Conservation (phyloP, 2,888 invertebrate genomes). For the Subacronicta megacephala region DNA sequence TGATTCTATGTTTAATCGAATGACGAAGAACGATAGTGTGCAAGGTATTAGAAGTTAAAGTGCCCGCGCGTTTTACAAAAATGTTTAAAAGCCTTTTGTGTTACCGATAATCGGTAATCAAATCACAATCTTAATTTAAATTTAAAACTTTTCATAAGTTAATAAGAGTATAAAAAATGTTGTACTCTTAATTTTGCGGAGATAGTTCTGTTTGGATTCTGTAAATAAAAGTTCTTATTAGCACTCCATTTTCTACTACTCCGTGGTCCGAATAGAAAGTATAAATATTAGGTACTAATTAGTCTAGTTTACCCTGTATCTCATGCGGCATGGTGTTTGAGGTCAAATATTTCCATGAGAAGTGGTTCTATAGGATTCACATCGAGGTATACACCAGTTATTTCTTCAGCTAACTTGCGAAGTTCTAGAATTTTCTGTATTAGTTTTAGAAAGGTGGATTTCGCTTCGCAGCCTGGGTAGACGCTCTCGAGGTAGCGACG, state of each 20-base stretch:
- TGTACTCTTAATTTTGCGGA: too few species aligned
- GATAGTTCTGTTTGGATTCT: background rate
- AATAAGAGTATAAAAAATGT: too few species aligned
- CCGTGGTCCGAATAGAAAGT: conserved; percentile 14
- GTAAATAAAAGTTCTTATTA: background rate
- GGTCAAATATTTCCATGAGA: conserved; percentile 98
- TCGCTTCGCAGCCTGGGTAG: conserved; percentile 96
- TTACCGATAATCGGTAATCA: too few species aligned
- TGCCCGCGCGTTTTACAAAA: too few species aligned
- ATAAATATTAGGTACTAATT: conserved; percentile 3
- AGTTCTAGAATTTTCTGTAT: conserved; percentile 98
- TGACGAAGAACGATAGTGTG: too few species aligned
- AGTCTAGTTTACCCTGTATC: conserved; percentile 52
- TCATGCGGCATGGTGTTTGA: conserved; percentile 91
- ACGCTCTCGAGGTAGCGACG: conserved; percentile 95
- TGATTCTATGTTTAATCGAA: too few species aligned
- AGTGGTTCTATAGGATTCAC: conserved; percentile 98
- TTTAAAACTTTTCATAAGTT: background rate
- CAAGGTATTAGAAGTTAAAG: too few species aligned
- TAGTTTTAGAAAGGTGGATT: conserved; percentile 95
- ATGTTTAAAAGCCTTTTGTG: too few species aligned
- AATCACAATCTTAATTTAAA: too few species aligned
- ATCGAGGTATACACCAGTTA: conserved; percentile 97
- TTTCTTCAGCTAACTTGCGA: conserved; percentile 95
- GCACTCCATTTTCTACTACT: conserved; percentile 26